phyloP scores from a whole-genome alignment of 2,888 invertebrate genomes.

The Morinoia aosen region DNA sequence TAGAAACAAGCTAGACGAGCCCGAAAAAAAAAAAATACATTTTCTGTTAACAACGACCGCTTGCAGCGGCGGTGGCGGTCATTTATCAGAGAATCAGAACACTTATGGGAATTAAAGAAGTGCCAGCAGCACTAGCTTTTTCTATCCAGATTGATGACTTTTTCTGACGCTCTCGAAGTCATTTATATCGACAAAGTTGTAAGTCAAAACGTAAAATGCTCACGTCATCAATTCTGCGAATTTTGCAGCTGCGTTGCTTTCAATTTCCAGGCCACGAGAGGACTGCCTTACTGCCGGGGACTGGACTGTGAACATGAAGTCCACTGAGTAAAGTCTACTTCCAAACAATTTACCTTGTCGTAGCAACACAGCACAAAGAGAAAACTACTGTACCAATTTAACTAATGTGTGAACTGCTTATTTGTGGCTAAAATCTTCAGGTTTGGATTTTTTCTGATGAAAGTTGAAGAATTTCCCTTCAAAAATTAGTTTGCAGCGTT shows the following conservation, averaged over 20 bases:
- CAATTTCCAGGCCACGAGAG: neutral
- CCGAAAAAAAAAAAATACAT: neutral
- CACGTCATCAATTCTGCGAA: neutral
- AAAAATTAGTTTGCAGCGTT: too few species aligned
- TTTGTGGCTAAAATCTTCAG: too few species aligned
- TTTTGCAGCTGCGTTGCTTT: neutral
- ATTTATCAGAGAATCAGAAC: conserved; percentile 31
- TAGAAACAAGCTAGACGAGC: neutral
- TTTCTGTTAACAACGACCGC: conserved; percentile 6
- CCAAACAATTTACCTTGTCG: too few species aligned
- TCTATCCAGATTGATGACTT: conserved; percentile 30
- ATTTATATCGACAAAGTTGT: conserved; percentile 35
- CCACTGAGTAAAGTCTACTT: neutral
- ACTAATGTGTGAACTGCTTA: too few species aligned
- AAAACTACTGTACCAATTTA: too few species aligned
- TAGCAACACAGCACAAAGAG: too few species aligned
- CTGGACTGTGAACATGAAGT: neutral
- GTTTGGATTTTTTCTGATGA: too few species aligned
- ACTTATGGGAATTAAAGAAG: conserved; percentile 29
- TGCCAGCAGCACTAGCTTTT: conserved; percentile 23
- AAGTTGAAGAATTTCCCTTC: too few species aligned
- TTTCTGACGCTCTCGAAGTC: neutral
- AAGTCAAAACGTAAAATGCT: conserved; percentile 33
- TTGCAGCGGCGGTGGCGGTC: neutral
- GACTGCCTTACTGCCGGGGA: neutral